Base-by-base conservation (phyloP, 2,888 invertebrate species). In the Ditula angustiorana region DNA sequence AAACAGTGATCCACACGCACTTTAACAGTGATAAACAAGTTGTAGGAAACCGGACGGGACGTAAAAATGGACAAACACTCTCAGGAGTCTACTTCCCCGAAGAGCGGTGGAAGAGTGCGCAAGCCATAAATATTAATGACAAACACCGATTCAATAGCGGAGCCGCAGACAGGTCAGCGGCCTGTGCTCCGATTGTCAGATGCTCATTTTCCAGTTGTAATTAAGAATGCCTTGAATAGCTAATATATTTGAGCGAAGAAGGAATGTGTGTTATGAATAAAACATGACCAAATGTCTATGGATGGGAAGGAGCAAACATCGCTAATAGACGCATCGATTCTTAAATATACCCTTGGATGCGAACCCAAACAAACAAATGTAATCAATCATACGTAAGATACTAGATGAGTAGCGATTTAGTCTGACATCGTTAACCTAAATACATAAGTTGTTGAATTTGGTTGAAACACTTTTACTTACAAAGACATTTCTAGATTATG, bases 81-180 rank as follows among this genome's bases (percentile, higher is more conserved):
- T 78, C 76, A 83, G 81, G 82, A 82, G 80, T 73, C 72, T 79
- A 76, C 80, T 88, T 89, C 87, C 83, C 78, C 82, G 87, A 86
- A 88, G 83, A 81, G 83, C 74, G 79, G 75, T 82, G 79, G 81
- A 85, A 82, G 83, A 86, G 83, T 81, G 84, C 74, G 74, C 82
- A 75, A 73, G 74, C 83, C 83, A 90, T 91, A 89, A 91, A 91
- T 91, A 92, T 92, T 90, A 87, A 92, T 91, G 89, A 86, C 87
- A 85, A 84, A 83, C 83, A 82, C 77, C 81, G 83, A 86, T 87
- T 86, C 86, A 87, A 87, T 85, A 82, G 82, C 80, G 77, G 71
- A 75, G 79, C 76, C 74, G 77, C 79, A 86, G 86, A 84, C 83
- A 81, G 88, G 86, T 88, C 90, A 89, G 76, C 80, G 87, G 79